phyloP scores from a whole-genome alignment of 2,797 vertebrate species.

The Prionace glauca region DNA sequence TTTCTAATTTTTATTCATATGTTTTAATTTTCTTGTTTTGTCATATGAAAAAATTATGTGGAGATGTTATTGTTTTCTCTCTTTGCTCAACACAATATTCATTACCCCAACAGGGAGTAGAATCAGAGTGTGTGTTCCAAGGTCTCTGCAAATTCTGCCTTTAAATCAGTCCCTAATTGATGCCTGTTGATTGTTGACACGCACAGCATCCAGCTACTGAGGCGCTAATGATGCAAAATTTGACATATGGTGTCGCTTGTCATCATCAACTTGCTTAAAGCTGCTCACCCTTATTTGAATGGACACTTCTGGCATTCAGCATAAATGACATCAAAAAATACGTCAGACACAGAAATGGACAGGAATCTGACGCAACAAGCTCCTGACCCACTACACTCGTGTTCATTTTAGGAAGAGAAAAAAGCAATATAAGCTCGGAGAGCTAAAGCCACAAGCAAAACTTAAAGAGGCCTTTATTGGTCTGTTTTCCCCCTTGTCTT shows the following conservation, averaged over 20 bases:
- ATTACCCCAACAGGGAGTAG: not conserved
- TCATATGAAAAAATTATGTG: not conserved
- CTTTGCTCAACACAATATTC: not conserved
- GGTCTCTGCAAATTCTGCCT: not conserved
- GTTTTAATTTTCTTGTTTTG: not conserved
- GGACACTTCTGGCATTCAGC: not conserved
- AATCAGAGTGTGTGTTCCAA: not conserved
- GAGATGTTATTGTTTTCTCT: not conserved
- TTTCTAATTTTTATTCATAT: not conserved
- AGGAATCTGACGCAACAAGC: not conserved
- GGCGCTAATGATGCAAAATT: not conserved
- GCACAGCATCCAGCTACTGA: not conserved
- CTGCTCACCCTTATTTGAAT: not conserved
- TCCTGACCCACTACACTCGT: not conserved
- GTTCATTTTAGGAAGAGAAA: not conserved
- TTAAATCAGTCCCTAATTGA: not conserved
- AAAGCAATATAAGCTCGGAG: not conserved
- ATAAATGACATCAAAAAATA: not conserved
- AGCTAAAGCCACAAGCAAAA: not conserved
- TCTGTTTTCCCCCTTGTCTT: not conserved
- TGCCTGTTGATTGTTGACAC: not conserved
- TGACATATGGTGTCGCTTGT: not conserved
- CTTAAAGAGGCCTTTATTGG: not conserved
- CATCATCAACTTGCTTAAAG: not conserved
- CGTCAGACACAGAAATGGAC: not conserved